A percentile compares a stretch with the other conserved stretches of the same genome.
These are phyloP conservation scores for Eucera pruinosa DNA, from an alignment of 2,888 invertebrate species.

Conservation along the genomic window DNA sequence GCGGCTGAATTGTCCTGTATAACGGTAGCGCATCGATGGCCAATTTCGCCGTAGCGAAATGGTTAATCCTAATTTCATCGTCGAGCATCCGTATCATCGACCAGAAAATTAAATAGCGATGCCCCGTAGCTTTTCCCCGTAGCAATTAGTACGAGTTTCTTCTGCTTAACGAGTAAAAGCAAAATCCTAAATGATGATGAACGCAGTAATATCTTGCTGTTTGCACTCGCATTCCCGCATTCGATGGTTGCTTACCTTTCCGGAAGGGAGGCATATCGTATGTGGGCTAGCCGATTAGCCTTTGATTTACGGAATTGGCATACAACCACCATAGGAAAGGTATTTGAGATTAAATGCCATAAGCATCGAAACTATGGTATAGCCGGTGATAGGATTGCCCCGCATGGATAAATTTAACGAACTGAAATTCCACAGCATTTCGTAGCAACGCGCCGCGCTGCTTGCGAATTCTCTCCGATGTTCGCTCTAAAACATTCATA, in stretches of 20 bases:
- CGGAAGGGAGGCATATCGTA: conserved; percentile 35
- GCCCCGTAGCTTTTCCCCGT: too few relatives aligned
- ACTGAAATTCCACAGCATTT: conserved; percentile 21
- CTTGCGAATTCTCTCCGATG: not conserved
- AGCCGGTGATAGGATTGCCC: conserved; percentile 41
- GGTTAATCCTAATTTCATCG: too few relatives aligned
- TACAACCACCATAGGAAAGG: conserved; percentile 37
- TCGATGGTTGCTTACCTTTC: conserved; percentile 37
- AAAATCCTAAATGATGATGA: not conserved
- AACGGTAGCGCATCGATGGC: too few relatives aligned
- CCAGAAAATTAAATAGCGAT: too few relatives aligned
- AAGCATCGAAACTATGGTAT: conserved; percentile 51
- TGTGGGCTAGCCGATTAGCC: conserved; percentile 57
- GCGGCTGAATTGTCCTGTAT: too few relatives aligned
- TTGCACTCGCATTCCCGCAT: conserved; percentile 22
- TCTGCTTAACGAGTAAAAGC: too few relatives aligned
- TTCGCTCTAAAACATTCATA: not conserved
- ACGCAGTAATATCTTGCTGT: not conserved
- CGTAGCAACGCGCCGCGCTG: not conserved
- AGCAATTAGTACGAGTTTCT: too few relatives aligned
- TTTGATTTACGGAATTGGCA: conserved; percentile 60
- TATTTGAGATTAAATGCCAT: conserved; percentile 57
- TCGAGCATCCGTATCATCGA: too few relatives aligned
- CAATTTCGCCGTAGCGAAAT: too few relatives aligned
- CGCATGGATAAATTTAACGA: conserved; percentile 41